These are phyloP conservation scores for Otus scops DNA, from an alignment of 2,797 vertebrate species.

Conservation along the genomic window DNA sequence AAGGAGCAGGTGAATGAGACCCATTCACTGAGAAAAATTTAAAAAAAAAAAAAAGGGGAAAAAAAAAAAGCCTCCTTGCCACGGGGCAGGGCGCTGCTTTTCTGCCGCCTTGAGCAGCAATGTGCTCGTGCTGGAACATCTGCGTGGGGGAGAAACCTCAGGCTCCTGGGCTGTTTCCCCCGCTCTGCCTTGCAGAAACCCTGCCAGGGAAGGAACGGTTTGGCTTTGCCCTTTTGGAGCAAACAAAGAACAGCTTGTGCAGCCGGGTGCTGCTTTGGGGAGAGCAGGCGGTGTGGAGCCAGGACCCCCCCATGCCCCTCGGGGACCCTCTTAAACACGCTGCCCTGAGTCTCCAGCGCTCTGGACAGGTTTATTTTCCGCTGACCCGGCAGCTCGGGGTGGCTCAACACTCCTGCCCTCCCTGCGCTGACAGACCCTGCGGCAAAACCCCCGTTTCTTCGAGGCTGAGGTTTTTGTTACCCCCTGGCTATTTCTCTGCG, in stretches of 20 bases:
- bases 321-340: fast-evolving
- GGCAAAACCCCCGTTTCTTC: fast-evolving
- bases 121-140: neutral
- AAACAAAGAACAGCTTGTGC: conserved; percentile 44
- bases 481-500: fast-evolving
- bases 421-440: neutral
- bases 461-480: neutral
- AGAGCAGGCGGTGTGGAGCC: fast-evolving
- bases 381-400: fast-evolving
- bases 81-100: neutral
- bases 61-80: neutral
- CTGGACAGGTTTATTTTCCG: neutral
- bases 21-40: fast-evolving
- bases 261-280: neutral
- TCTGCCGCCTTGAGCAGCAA: neutral
- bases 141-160: conserved; percentile 21
- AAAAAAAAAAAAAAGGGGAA: fast-evolving
- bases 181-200: neutral
- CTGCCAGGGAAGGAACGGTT: neutral
- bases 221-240: neutral
- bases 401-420: neutral
- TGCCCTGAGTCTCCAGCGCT: fast-evolving
- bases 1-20: neutral
- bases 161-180: neutral
- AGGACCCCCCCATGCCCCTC: fast-evolving